phyloP scores from a whole-genome alignment of 2,113 vertebrate species.

The Nematolebias whitei region DNA sequence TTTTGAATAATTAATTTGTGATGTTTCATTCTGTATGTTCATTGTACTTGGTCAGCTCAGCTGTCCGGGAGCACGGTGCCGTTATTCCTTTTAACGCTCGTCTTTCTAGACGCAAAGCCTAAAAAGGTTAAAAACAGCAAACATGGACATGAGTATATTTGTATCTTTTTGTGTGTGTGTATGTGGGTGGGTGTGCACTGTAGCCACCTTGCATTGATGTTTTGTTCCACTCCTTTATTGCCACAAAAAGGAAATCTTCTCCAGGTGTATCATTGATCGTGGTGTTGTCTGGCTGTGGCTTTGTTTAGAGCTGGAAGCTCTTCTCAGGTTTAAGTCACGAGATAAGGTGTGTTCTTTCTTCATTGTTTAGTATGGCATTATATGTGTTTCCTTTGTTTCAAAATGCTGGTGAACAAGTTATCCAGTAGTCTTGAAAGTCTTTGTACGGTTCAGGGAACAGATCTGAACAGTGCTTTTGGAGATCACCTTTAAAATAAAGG shows the following conservation, averaged over 20 bases:
- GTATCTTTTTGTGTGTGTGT: neutral
- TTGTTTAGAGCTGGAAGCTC: neutral
- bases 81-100: neutral
- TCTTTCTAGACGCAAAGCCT: neutral
- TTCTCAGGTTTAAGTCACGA: neutral
- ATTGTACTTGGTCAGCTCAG: constrained; percentile 7
- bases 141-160: neutral
- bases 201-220: neutral
- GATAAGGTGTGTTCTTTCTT: neutral
- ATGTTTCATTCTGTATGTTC: constrained; percentile 4
- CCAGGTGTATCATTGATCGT: neutral
- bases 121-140: neutral
- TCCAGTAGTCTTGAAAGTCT: neutral
- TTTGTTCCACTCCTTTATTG: constrained; percentile 2
- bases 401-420: neutral
- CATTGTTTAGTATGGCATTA: neutral
- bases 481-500: neutral
- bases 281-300: neutral
- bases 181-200: neutral
- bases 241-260: neutral
- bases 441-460: neutral
- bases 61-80: neutral
- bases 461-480: neutral
- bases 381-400: neutral
- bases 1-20: constrained; percentile 1